Evolutionary conservation across 2,113 vertebrate species (phyloP).

Genomic region (Phalacrocorax carbo): DNA sequence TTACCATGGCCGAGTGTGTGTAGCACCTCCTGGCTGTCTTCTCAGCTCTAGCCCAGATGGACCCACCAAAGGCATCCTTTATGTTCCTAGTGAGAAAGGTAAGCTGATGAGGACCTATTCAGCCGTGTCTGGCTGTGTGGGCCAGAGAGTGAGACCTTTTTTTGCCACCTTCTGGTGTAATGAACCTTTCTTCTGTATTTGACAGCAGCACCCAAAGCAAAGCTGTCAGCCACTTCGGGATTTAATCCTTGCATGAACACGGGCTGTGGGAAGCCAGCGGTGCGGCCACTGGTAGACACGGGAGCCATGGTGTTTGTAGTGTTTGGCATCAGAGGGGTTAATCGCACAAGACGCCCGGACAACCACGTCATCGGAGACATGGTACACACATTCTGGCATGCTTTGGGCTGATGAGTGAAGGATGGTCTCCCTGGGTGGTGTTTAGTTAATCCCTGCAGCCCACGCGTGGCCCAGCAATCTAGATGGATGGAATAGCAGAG

Average conservation of each 20-base stretch:
- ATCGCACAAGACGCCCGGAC: conserved; percentile 80
- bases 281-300: conserved; percentile 92
- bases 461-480: not conserved
- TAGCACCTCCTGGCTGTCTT: conserved; percentile 84
- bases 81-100: conserved; percentile 86
- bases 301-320: conserved; percentile 98
- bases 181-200: not conserved
- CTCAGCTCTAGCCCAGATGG: conserved; percentile 86
- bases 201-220: conserved; percentile 51
- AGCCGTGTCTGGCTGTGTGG: not conserved
- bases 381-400: conserved; percentile 69
- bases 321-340: conserved; percentile 92
- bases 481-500: not conserved
- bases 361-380: conserved; percentile 95
- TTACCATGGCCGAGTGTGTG: conserved; percentile 88
- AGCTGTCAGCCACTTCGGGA: conserved; percentile 82
- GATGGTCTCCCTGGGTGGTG: not conserved
- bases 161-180: not conserved
- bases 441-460: not conserved
- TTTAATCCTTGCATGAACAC: conserved; percentile 90
- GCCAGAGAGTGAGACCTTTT: not conserved
- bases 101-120: not conserved
- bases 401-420: not conserved
- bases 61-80: conserved; percentile 88
- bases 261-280: conserved; percentile 86